Base-by-base conservation (phyloP, 2,113 vertebrate genomes). In the Sinocyclocheilus anshuiensis region DNA sequence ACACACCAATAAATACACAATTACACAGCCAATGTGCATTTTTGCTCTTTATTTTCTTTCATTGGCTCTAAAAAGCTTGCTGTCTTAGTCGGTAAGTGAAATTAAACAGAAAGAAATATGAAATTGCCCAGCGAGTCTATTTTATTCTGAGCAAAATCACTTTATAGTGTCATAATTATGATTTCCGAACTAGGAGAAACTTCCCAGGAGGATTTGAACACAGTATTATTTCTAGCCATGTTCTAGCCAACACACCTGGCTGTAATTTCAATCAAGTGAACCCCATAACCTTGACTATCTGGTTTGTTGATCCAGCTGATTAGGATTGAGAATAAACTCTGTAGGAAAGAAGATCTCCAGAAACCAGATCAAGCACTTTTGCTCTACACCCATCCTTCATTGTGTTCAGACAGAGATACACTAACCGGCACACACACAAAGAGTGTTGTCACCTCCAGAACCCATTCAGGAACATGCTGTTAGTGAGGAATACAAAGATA, bases 381-480 rank as follows among this genome's bases (percentile, higher is more conserved):
- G n/a, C 45, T 77, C 45, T 26, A 77, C 48, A 53, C 45, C 24
- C 45, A 77, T 77, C 22, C 7, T 29, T 53, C 18, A 13, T 29
- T 77, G 39, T 42, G 39, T 69, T 45, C 6, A 26, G 24, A 48
- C 63, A 57, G 7, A 63, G 7, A 69, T 39, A 33, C 81, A 59
- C 39, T 82, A 26, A 74, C 55, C 45, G 20, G 11, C 50, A 42
- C 84, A 75, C 29, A 74, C 57, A 81, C 67, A 77, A 77, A 83
- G 75, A 10, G 5, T 57, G 69, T 79, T 18, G 77, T 85, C 77
- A 71, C 76, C 81, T 86, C 77, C 45, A 86, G 48, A 84, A 83
- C 61, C 83, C 63, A 85, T 72, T 87, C 59, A 75, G 12, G 15
- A 86, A 16, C 83, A 83, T 87, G 88, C 86, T 61, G 39, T 89